phyloP scores from a whole-genome alignment of 1,140 invertebrate genomes.

The Hylyphantes graminicola region DNA sequence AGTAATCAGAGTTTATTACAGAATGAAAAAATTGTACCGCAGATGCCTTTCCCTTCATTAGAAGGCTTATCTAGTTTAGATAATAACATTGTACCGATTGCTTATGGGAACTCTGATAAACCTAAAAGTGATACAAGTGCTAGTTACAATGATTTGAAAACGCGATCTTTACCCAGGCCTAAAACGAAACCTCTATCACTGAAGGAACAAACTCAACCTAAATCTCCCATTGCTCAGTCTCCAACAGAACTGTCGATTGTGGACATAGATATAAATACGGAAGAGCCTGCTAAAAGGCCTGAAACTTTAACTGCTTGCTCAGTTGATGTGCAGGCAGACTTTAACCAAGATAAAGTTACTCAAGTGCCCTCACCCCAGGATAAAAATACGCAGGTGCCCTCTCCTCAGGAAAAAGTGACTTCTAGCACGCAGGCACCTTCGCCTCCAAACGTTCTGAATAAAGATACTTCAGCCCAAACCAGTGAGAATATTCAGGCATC shows the following conservation, averaged over 20 bases:
- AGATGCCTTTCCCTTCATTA: conserved; percentile 56
- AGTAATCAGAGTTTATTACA: conserved; percentile 62
- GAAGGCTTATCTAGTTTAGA: conserved; percentile 46
- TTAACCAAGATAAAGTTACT: conserved; percentile 33
- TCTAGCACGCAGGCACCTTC: conserved; percentile 37
- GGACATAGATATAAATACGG: conserved; percentile 40
- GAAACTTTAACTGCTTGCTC: conserved; percentile 29
- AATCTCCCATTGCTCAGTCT: conserved; percentile 16
- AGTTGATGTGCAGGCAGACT: conserved; percentile 28
- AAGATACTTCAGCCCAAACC: conserved; percentile 49
- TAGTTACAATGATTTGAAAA: conserved; percentile 28
- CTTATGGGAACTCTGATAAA: background rate
- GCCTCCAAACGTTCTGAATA: conserved; percentile 39
- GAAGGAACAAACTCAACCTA: conserved; percentile 27
- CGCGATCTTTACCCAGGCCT: conserved; percentile 46
- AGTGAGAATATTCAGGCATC: conserved; percentile 36
- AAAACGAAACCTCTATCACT: conserved; percentile 47
- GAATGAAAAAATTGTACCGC: conserved; percentile 57
- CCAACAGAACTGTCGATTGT: conserved; percentile 24
- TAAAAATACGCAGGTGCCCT: conserved; percentile 41
- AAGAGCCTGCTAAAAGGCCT: conserved; percentile 22
- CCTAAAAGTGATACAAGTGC: conserved; percentile 7
- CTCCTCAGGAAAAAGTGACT: conserved; percentile 51
- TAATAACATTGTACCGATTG: background rate
- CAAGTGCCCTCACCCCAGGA: conserved; percentile 44